These are phyloP conservation scores for Morphnarchus princeps DNA, from an alignment of 2,113 vertebrate genomes.

Conservation along the genomic window DNA sequence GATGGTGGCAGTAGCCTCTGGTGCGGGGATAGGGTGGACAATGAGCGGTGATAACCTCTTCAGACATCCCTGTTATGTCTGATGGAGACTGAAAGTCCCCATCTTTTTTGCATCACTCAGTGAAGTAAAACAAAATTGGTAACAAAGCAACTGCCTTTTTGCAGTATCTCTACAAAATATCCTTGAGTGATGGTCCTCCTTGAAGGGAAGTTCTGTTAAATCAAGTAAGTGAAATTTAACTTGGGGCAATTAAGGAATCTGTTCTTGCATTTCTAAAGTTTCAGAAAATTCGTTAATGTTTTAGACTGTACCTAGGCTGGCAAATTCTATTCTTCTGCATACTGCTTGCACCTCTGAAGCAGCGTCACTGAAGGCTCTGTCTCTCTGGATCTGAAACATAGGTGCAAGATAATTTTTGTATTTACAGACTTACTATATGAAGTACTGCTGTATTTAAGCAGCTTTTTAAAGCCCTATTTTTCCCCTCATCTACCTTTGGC, in stretches of 20 bases:
- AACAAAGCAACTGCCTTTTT: neutral
- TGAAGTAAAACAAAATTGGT: neutral
- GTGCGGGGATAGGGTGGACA: neutral
- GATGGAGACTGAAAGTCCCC: neutral
- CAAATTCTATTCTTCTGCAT: neutral
- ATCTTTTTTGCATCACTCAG: neutral
- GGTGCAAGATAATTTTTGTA: neutral
- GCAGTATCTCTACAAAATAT: neutral
- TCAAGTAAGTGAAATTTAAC: neutral
- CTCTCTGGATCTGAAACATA: neutral
- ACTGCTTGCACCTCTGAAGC: neutral
- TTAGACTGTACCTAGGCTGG: neutral
- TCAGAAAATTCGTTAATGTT: neutral
- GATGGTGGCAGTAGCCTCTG: neutral
- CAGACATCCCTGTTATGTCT: neutral
- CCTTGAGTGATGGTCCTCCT: neutral
- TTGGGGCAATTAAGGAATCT: neutral
- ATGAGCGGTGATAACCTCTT: neutral
- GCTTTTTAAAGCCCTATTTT: neutral
- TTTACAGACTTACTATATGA: neutral
- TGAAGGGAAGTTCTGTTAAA: neutral
- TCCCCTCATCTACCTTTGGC: neutral
- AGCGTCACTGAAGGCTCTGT: neutral
- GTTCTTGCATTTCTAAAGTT: neutral
- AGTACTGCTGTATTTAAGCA: neutral